Evolutionary conservation across 2,113 vertebrate species (phyloP), one percentile per base, ranked within the genome.

Genomic region (Syngnathoides biaculeatus): DNA sequence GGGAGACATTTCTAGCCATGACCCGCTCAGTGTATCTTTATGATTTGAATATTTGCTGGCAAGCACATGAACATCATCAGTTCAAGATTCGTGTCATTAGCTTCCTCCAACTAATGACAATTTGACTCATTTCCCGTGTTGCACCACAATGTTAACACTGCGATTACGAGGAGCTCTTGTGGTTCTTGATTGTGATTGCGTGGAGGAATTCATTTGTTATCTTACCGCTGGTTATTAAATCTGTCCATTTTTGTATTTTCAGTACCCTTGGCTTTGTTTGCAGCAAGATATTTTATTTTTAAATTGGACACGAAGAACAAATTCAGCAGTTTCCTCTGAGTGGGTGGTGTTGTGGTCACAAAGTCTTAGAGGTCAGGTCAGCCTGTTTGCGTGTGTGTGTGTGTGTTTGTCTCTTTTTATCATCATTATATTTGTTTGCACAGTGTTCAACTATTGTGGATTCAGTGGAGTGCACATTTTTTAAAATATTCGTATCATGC

Each of bases 301-400:
- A 24, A 1, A 14, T 55, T 55, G 26, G 26, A 24, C 12, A 14
- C 22, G 2, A 42, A n/a, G n/a, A 61, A 61, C n/a, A 61, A 6
- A 61, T 22, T 6, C 5, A 42, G 14, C 38, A 24, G n/a, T 43
- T 13, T n/a, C 38, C 13, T n/a, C 15, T 60, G 12, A 75, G 14
- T 22, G 52, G 39, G 52, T 56, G 43, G 52, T 71, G 38, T 56
- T 71, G 64, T 71, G 43, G 47, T 61, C 72, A 72, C 26, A 75
- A 55, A 64, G 65, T 38, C 47, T n/a, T 8, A 72, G 52, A 74
- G 80, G 85, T 80, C 84, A 85, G 66, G 75, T 82, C 59, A 5
- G 38, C 57, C 57, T 24, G 22, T 24, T 10, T 15, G 11, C 0
- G 40, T 12, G 10, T 1, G 9, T 12, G 20, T n/a, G 20, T 52